Evolutionary conservation across 2,888 invertebrate species (phyloP), one percentile per base, ranked within the genome.

Genomic region (Drosophila birchii): DNA sequence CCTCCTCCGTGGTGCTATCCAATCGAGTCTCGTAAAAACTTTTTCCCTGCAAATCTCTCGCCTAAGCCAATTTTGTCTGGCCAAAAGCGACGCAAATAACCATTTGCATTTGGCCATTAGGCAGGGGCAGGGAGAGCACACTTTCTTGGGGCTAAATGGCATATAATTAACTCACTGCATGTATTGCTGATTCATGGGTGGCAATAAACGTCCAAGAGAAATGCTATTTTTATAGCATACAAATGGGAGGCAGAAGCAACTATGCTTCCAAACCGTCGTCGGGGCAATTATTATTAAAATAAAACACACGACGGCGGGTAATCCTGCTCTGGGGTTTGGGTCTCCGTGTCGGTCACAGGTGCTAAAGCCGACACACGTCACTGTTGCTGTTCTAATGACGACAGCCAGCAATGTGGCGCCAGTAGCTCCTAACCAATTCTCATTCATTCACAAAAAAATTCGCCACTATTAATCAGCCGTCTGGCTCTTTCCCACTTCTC

Each of bases 191-290:
- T 70, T 68, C 67, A 68, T 56, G 70, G 67, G 47, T 14, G 38
- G 70, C 47, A 56, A 68, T 68, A 70, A 55, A 55, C 34, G 56
- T 43, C 44, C 49, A 61, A 45, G 41, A 34, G 53, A 70, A 64
- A 69, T 57, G 57, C 38, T 53, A 58, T 88, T 85, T 81, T 88
- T 77, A 86, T 88, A 75, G 88, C 80, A 77, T 75, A 87, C 88
- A 71, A 85, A 81, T 75, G 76, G 70, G 85, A 68, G 68, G 76
- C 74, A 70, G 75, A 73, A 70, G 64, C 70, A 66, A 69, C 75
- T 71, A 51, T 75, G 47, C 60, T 58, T 9, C 61, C 26, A 14
- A 14, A 16, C 45, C 29, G 56, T 64, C 72, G 77, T 64, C 69
- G 77, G 71, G 69, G 76, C 70, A 73, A 76, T 80, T 74, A 80